These are phyloP conservation scores for Drosophila peninsularis DNA, from an alignment of 2,888 invertebrate genomes.

Conservation along the genomic window DNA sequence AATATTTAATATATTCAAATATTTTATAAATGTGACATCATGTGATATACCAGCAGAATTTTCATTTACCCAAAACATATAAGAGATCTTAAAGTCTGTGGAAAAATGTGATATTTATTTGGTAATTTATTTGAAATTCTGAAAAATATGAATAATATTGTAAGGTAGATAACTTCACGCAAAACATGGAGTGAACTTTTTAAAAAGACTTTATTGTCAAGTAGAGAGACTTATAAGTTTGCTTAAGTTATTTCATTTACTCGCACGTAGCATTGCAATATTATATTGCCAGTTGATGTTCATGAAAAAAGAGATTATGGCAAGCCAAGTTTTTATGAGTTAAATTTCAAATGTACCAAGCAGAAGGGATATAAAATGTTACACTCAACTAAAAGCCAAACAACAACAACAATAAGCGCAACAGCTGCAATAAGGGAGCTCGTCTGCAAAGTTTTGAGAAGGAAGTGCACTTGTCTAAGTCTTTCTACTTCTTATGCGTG, in stretches of 20 bases:
- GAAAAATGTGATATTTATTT: background rate
- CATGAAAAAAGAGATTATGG: slow-evolving; percentile 19
- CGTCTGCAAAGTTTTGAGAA: slow-evolving; percentile 61
- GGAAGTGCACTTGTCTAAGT: slow-evolving; percentile 53
- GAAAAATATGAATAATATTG: background rate
- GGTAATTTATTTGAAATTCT: background rate
- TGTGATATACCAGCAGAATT: background rate
- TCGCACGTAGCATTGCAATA: background rate
- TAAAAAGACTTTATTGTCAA: background rate
- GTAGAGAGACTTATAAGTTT: background rate
- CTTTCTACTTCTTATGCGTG: background rate
- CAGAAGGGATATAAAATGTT: slow-evolving; percentile 10
- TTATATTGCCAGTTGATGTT: slow-evolving; percentile 3
- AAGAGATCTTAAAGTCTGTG: background rate
- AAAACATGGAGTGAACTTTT: background rate
- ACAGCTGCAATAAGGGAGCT: slow-evolving; percentile 28
- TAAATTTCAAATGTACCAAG: slow-evolving; percentile 19
- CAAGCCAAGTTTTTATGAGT: slow-evolving; percentile 26
- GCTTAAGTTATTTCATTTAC: background rate
- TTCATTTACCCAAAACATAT: no score
- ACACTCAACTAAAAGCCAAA: background rate
- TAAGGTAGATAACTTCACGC: background rate
- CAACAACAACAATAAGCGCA: slow-evolving; percentile 10
- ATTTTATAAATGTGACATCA: no score
- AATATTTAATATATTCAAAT: no score